Base-by-base conservation (phyloP, 2,888 invertebrate species). In the Autographa pulchrina region DNA sequence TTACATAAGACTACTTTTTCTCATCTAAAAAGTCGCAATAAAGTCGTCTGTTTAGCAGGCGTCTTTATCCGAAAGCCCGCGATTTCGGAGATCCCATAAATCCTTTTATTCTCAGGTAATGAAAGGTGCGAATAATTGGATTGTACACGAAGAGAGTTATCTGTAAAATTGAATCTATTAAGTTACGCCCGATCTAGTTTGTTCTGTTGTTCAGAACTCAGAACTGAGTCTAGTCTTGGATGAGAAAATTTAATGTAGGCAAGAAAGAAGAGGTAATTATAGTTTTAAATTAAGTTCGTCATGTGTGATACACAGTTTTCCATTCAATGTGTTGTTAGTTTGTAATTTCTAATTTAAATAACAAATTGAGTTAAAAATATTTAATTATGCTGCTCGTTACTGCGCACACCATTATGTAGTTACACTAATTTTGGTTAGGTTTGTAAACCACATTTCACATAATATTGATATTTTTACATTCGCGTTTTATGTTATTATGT, bases 51-150 rank as follows among this genome's bases (percentile, higher is more conserved):
- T 38, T 62, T 11, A 65, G 69, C 20, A 72, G 71, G 16, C 56
- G 9, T 9, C 65, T 43, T 71, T 65, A 52, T 52, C n/a, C 41
- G 59, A 65, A 67, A 60, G 54, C 61, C 41, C 68, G 62, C 70
- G 68, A 68, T 74, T 75, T 60, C 32, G 18, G 20, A 68, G 63
- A 18, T 18, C 80, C 20, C 67, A 78, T 82, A 81, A 82, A 82
- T 77, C 72, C 72, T 72, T 81, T 80, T 74, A 82, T 77, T 77
- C 62, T n/a, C 70, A 75, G 81, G 70, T 77, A 82, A 81, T 82
- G 81, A 82, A 82, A 79, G 75, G 72, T 78, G 67, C 63, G 62
- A 75, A 77, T 83, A 80, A 83, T 83, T 80, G 75, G 81, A 77
- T 81, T 80, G 70, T 72, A 68, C 56, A 63, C 58, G 60, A 72